Evolutionary conservation across 92 coral and sea anemone genomes (phyloP), one percentile per base, ranked within the genome.

Genomic region (Isaurus tuberculatus): DNA sequence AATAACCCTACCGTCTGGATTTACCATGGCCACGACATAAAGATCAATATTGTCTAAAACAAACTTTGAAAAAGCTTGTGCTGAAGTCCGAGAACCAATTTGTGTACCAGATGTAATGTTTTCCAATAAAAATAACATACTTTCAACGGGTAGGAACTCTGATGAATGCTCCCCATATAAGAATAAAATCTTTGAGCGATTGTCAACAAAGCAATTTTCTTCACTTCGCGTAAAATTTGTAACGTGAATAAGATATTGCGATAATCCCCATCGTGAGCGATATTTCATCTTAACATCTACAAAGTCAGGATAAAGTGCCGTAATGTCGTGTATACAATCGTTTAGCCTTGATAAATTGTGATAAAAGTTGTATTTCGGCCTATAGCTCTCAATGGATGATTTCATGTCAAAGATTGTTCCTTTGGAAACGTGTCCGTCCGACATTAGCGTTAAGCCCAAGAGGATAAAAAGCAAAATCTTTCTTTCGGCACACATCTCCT

Each of bases 81-180:
- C 90, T 15, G 44, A 26, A 1, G 94, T 79, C 30, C 72, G 63
- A 0, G 32, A 34, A 2, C 66, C 81, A 16, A 84, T 19, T 49
- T 79, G 85, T 78, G 75, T 72, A 15, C 98, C 98, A 60, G 83
- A 40, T 5, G 98, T 94, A 32, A 94, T 75, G 63, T 91, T 94
- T 40, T 87, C 58, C 8, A 94, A 70, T 37, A 94, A 83, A 79
- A 87, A 64, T 26, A 94, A 65, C 95, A 94, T 87, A 42, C 98
- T 94, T 60, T 94, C 91, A 2, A 94, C 95, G 2, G 98, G 98
- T 71, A 94, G 78, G 73, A 86, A 91, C 85, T 94, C 98, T 20
- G 94, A 82, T 14, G 98, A 88, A 51, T 94, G 98, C 75, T 94
- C 98, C 6, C 98, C 98, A 71, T 79, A 94, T 8, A 90, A 86